phyloP scores from a whole-genome alignment of 2,797 vertebrate species.

The Amazonetta brasiliensis region DNA sequence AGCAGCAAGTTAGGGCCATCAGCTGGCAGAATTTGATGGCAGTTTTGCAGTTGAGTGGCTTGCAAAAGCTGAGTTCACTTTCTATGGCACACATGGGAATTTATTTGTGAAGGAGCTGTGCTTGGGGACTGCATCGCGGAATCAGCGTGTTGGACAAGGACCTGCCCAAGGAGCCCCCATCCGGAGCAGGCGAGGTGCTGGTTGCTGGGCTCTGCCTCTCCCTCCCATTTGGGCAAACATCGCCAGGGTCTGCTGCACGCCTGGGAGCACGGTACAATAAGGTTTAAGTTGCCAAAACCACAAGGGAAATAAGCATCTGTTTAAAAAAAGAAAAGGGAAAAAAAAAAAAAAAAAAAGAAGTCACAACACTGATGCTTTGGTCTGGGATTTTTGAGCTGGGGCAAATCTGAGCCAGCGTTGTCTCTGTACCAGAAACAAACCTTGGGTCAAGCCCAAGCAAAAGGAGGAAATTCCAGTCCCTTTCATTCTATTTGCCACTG shows the following conservation, averaged over 20 bases:
- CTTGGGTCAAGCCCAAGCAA: background rate
- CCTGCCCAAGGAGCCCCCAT: background rate
- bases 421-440: background rate
- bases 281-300: background rate
- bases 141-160: fast-evolving
- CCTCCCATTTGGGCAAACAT: background rate
- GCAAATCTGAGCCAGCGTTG: fast-evolving
- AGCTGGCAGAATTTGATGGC: too few relatives aligned
- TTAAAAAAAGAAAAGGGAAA: background rate
- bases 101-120: fast-evolving
- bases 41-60: background rate
- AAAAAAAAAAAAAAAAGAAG: background rate
- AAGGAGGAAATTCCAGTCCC: conserved; percentile 12
- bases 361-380: fast-evolving
- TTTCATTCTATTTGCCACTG: fast-evolving
- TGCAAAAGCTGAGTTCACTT: background rate
- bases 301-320: background rate
- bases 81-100: fast-evolving
- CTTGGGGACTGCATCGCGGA: fast-evolving
- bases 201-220: background rate
- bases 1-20: too few relatives aligned
- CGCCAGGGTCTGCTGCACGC: too few relatives aligned
- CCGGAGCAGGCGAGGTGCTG: background rate
- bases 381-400: background rate
- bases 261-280: background rate